Evolutionary conservation across 2,113 vertebrate genomes (phyloP), one percentile per base, ranked within the genome.

Genomic region (Chlamydotis undulata): DNA sequence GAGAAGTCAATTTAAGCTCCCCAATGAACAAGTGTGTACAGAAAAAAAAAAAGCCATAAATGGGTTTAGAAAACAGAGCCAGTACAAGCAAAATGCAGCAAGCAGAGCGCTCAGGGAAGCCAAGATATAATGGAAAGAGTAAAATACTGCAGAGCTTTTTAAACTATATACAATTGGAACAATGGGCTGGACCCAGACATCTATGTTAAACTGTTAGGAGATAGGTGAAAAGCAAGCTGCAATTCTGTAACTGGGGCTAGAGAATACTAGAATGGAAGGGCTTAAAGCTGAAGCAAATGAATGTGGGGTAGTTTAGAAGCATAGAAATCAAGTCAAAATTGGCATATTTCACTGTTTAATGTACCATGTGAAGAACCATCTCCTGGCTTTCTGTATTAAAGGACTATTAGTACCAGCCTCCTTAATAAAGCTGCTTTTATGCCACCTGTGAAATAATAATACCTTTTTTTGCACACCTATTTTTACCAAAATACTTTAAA

Each of bases 1-100:
- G 97, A 97, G 96, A 98, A 98, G 98, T 98, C 98, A 98, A 98
- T 98, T 98, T 98, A 97, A 97, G 97, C 96, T 98, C 97, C 97
- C 97, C 97, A 95, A 98, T 86, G 97, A 98, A 97, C 97, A 96
- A 98, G 94, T 96, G 94, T 94, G 91, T 97, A 94, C 86, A 97
- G 92, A 94, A 95, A 92, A 97, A 96, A 92, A 97, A 96, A 87
- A 97, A 97, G 95, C 88, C 95, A 92, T 96, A 98, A 98, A 98
- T 98, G 96, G 98, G 93, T 97, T 98, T 97, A 97, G 97, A 98
- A 98, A 98, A 96, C 96, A 97, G 94, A 97, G 97, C 81, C 97
- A 96, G 94, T 68, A 95, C 91, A 79, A 97, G 98, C 83, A 94
- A 98, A 98, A 97, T 92, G 96, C 96, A 91, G 86, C 3, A 23